Base-by-base conservation (phyloP, 2,888 invertebrate species). In the Lepeophtheirus nordmannii region DNA sequence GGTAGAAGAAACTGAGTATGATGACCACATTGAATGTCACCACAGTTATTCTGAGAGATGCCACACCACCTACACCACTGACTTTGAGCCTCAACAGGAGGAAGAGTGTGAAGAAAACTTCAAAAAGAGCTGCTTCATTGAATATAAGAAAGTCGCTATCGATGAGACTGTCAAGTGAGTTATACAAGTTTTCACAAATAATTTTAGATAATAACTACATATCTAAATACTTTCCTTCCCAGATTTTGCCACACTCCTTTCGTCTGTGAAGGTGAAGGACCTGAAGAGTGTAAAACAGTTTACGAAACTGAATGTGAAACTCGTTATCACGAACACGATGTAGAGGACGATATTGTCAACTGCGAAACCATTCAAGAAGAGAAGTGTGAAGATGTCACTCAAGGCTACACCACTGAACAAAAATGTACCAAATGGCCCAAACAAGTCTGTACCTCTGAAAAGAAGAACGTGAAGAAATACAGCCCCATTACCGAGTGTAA, bases 21-120 rank as follows among this genome's bases (percentile, higher is more conserved):
- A 60, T 60, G 60, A 60, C 10, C 11, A 30, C 17, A 37, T 60
- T 37, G 30, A 60, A n/a, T 60, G 60, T 60, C 30, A 60, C 60
- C 60, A 60, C 37, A 60, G 60, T 37, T 60, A 60, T 37, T 12
- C 10, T 37, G 23, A 37, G 2, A 60, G 60, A 37, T 60, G 60
- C 37, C 60, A 60, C n/a, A 60, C 60, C n/a, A 30, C 60, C 23
- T 60, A 60, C 37, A 37, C 37, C 17, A 60, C 60, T n/a, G 37
- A 60, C 22, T 60, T 30, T 22, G 60, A 60, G 22, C 37, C 60
- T 37, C 60, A 60, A 37, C 60, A 60, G n/a, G 60, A 60, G 60
- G 60, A 60, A 37, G 60, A 60, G n/a, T 60, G 60, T 60, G 60
- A 60, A 10, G 60, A 60, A n/a, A 60, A 60, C 57, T 57, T 57